Evolutionary conservation across 1,140 invertebrate species (phyloP), one percentile per base, ranked within the genome.

Genomic region (Hycleus phaleratus): DNA sequence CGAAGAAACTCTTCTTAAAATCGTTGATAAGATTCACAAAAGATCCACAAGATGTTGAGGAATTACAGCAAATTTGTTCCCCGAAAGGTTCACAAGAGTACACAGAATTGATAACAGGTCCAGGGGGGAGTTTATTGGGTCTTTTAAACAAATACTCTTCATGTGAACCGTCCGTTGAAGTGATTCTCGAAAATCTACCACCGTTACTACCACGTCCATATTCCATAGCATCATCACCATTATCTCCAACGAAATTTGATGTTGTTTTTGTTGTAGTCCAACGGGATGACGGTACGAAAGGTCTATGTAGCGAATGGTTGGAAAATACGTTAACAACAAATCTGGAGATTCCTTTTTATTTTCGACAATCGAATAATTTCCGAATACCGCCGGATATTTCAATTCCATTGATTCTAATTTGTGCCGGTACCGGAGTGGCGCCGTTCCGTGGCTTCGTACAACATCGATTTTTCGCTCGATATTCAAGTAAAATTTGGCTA

Each of bases 341-440:
- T 11, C 59, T 42, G 8, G 46, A 49, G 26, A 49, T 84, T 11
- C 73, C 80, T 18, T 78, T 88, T 60, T 90, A 82, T 80, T 81
- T 80, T 61, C 80, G 82, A 72, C 80, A 76, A 70, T 81, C 69
- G 65, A 83, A 69, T 61, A 70, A 59, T 68, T 88, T 83, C 73
- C 73, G 68, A 58, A 83, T 77, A 67, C 82, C 70, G 64, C 71
- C 65, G 59, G 79, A 79, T 76, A 65, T 72, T 38, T 10, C 51
- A 60, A 74, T 46, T 66, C 85, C 87, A 40, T 70, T 90, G 38
- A 81, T 94, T 58, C 81, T 94, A 71, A 82, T 95, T 59, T 87
- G 85, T 4, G 82, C 90, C 57, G 92, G 92, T 10, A 92, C 90
- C 38, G 92, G 90, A 9, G 73, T 93, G 24, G 83, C 91, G 6